phyloP scores from a whole-genome alignment of 2,113 vertebrate species.

The Gopherus flavomarginatus region DNA sequence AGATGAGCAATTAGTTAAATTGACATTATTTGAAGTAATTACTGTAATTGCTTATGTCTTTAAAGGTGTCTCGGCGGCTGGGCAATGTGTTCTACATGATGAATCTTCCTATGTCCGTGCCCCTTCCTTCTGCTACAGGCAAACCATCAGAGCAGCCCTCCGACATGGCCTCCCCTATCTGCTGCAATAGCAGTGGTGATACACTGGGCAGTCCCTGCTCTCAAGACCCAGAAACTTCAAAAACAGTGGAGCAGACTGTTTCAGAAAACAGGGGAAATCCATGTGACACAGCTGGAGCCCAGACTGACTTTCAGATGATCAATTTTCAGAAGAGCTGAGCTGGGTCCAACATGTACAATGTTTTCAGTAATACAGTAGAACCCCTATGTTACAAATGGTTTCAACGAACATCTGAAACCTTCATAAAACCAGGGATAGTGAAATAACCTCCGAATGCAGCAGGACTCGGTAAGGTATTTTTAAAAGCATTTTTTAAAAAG shows the following conservation, averaged over 20 bases:
- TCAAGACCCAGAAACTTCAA: constrained; percentile 82
- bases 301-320: constrained; percentile 66
- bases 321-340: constrained; percentile 64
- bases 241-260: constrained; percentile 77
- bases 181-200: constrained; percentile 84
- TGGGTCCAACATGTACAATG: not conserved
- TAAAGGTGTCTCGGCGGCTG: constrained; percentile 88
- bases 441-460: not conserved
- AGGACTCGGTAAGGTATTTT: not conserved
- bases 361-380: not conserved
- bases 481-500: constrained; percentile 17
- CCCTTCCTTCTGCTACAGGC: constrained; percentile 70
- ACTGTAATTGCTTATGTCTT: constrained; percentile 61
- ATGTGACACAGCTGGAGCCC: constrained; percentile 76
- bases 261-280: constrained; percentile 78
- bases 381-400: not conserved
- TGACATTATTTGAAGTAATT: constrained; percentile 21
- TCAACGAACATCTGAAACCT: not conserved
- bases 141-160: constrained; percentile 82
- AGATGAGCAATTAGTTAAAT: not conserved
- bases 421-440: not conserved
- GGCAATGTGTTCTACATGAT: constrained; percentile 87
- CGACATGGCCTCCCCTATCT: constrained; percentile 82
- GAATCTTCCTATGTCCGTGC: constrained; percentile 81
- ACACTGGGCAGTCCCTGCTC: constrained; percentile 79